A percentile compares a stretch with the other conserved stretches of the same genome.
Conservation (phyloP, 2,113 vertebrate species). For the Xiphophorus couchianus region DNA sequence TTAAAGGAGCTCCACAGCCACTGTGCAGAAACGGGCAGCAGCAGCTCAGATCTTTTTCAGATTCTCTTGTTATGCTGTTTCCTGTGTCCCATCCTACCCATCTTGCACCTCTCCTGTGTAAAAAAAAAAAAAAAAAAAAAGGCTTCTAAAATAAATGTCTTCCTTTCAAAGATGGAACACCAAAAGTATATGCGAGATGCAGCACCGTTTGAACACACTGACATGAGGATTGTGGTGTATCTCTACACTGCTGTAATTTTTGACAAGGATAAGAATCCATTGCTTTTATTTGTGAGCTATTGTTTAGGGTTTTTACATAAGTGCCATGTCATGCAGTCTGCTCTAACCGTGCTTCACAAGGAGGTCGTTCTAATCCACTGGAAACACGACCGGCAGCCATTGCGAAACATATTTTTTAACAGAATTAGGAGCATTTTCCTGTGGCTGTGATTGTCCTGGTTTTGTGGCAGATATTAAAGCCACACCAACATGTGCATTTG, state of each 20-base stretch:
- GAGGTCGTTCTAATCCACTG: slow-evolving; percentile 32
- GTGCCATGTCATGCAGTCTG: slow-evolving; percentile 70
- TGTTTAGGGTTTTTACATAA: slow-evolving; percentile 61
- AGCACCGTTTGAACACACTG: slow-evolving; percentile 33
- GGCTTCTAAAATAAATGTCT: slow-evolving; percentile 50
- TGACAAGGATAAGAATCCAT: slow-evolving; percentile 28
- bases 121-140: not conserved
- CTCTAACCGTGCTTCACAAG: slow-evolving; percentile 18
- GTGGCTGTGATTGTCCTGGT: slow-evolving; percentile 61
- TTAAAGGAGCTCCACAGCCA: slow-evolving; percentile 7
- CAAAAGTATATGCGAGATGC: slow-evolving; percentile 43
- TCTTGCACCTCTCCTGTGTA: slow-evolving; percentile 28
- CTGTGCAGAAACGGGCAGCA: not conserved
- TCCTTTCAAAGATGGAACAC: slow-evolving; percentile 50
- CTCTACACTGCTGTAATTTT: slow-evolving; percentile 27
- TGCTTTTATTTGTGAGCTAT: slow-evolving; percentile 45
- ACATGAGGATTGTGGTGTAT: slow-evolving; percentile 29
- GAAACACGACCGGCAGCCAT: slow-evolving; percentile 28
- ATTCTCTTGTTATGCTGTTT: slow-evolving; percentile 16
- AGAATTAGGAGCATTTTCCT: slow-evolving; percentile 63
- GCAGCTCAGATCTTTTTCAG: slow-evolving; percentile 4
- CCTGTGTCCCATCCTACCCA: slow-evolving; percentile 9
- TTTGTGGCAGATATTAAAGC: slow-evolving; percentile 63
- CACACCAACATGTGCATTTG: slow-evolving; percentile 52
- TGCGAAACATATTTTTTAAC: slow-evolving; percentile 54